Conservation (phyloP, 2,888 invertebrate species). For the Eupelmus urozonus region DNA sequence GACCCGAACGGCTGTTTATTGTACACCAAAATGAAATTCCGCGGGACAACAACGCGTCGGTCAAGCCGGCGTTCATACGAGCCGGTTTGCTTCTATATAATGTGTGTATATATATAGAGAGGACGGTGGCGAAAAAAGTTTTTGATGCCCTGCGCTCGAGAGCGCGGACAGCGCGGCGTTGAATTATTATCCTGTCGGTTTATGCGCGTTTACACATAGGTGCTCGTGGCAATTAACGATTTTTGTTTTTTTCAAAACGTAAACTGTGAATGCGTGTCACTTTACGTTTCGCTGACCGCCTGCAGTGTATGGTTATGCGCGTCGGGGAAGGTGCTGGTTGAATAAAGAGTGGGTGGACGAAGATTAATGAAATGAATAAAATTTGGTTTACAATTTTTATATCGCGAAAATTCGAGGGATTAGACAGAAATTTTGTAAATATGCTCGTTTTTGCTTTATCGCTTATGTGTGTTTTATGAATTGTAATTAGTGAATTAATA, state of each 20-base stretch:
- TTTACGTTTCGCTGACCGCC: no score
- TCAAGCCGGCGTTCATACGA: neutral
- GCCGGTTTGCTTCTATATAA: neutral
- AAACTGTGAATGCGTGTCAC: neutral
- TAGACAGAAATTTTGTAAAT: no score
- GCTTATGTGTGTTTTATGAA: no score
- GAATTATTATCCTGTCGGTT: conserved; percentile 20
- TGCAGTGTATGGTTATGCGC: no score
- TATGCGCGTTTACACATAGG: conserved; percentile 13
- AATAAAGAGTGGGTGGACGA: no score
- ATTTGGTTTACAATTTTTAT: no score
- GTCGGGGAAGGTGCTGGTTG: no score
- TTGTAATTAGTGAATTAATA: no score
- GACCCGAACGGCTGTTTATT: conserved; percentile 32
- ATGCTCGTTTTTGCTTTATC: no score
- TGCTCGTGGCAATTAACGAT: conserved; percentile 15
- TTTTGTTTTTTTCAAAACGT: conserved; percentile 8
- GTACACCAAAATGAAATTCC: conserved; percentile 46
- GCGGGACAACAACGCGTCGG: conserved; percentile 8
- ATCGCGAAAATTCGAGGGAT: no score
- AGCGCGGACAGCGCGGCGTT: neutral
- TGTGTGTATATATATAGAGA: neutral
- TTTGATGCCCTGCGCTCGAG: conserved; percentile 10
- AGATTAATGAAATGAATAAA: no score
- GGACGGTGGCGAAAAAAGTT: conserved; percentile 19